These are phyloP conservation scores for Drosophila mayaguana DNA, from an alignment of 2,888 invertebrate genomes.

Conservation along the genomic window DNA sequence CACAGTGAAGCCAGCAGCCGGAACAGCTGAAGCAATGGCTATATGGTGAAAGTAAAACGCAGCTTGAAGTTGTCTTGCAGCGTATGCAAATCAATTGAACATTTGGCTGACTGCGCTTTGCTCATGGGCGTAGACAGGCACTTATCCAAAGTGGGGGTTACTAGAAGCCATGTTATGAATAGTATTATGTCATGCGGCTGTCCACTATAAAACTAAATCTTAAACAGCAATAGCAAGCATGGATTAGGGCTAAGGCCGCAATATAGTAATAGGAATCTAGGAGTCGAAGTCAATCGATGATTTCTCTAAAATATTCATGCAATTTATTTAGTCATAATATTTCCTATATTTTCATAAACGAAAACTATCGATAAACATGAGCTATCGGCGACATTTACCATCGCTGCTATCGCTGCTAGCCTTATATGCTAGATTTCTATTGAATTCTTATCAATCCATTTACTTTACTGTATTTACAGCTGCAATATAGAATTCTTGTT, in stretches of 20 bases:
- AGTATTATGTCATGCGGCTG: neutral
- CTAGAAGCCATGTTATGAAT: neutral
- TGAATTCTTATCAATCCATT: neutral
- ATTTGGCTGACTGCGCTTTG: slow-evolving; percentile 43
- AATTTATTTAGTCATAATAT: neutral
- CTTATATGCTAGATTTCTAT: too few species aligned
- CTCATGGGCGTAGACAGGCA: slow-evolving; percentile 5
- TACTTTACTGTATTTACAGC: neutral
- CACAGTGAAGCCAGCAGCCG: slow-evolving; percentile 21
- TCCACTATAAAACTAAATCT: neutral
- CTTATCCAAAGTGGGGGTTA: neutral
- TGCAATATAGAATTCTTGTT: neutral
- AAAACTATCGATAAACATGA: neutral
- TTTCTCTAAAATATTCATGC: too few species aligned
- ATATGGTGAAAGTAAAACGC: slow-evolving; percentile 9
- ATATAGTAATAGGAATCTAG: neutral
- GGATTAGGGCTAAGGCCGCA: neutral
- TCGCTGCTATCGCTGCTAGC: too few species aligned
- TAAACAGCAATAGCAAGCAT: neutral
- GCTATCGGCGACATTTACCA: neutral
- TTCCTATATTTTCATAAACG: too few species aligned
- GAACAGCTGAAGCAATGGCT: slow-evolving; percentile 17
- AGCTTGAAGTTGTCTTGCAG: slow-evolving; percentile 30
- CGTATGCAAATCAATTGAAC: slow-evolving; percentile 77
- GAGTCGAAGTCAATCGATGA: too few species aligned